Evolutionary conservation across 2,113 vertebrate species (phyloP).

Genomic region (Scortum barcoo): DNA sequence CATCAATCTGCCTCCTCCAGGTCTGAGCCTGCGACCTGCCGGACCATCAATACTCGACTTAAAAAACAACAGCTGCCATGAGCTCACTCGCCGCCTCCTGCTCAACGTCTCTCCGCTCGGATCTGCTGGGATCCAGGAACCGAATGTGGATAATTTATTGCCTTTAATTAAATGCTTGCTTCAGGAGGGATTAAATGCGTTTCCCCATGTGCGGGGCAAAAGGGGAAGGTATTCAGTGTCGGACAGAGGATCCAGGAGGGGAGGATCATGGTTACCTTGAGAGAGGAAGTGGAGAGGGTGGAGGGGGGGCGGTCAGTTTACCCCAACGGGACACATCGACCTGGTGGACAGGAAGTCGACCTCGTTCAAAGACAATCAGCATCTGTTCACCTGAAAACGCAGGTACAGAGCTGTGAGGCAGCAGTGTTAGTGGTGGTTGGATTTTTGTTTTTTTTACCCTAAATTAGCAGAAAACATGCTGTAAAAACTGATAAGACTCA

Average conservation of each 20-base stretch:
- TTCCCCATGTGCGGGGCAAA: conserved; percentile 22
- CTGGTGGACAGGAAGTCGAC: conserved; percentile 49
- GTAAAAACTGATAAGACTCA: background rate
- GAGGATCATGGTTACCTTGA: conserved; percentile 61
- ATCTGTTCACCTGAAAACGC: conserved; percentile 54
- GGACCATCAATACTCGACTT: conserved; percentile 85
- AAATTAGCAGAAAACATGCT: background rate
- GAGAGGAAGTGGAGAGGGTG: conserved; percentile 40
- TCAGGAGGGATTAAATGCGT: conserved; percentile 50
- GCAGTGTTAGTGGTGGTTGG: background rate
- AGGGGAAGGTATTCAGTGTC: conserved; percentile 70
- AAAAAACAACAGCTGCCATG: conserved; percentile 35
- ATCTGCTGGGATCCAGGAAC: background rate
- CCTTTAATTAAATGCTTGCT: conserved; percentile 56
- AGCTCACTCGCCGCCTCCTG: conserved; percentile 18
- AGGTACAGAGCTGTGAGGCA: background rate
- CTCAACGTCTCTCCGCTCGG: background rate
- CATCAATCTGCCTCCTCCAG: conserved; percentile 84
- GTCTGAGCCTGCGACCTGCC: conserved; percentile 82
- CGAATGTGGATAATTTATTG: conserved; percentile 58
- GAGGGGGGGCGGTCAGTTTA: conserved; percentile 61
- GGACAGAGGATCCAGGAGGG: conserved; percentile 58
- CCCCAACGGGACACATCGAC: conserved; percentile 16
- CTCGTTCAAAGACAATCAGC: conserved; percentile 46
- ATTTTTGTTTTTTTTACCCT: background rate